phyloP scores from a whole-genome alignment of 2,113 vertebrate genomes.

The Centropus bengalensis region DNA sequence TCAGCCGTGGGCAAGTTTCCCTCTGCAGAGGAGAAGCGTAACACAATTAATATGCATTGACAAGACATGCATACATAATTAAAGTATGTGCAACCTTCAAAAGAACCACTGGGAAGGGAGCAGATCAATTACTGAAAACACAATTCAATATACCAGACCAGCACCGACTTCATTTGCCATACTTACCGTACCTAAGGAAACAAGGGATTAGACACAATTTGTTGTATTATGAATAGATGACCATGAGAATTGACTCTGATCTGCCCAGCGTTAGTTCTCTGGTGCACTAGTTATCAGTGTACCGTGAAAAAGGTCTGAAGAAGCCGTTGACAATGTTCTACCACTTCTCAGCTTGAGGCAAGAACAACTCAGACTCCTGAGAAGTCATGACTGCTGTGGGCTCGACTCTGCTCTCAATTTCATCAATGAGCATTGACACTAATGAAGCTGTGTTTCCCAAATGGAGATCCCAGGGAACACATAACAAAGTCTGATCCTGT shows the following conservation, averaged over 20 bases:
- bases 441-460: background rate
- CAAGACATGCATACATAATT: slow-evolving; percentile 71
- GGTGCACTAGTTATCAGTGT: background rate
- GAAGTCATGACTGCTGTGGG: background rate
- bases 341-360: background rate
- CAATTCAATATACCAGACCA: background rate
- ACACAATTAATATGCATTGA: slow-evolving; percentile 75
- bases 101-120: slow-evolving; percentile 32
- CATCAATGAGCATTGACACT: background rate
- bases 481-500: background rate
- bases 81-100: slow-evolving; percentile 72
- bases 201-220: background rate
- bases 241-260: background rate
- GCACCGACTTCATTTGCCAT: background rate
- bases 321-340: background rate
- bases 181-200: slow-evolving; percentile 19
- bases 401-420: slow-evolving; percentile 35
- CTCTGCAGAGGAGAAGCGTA: slow-evolving; percentile 74
- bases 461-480: background rate
- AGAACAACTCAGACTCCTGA: background rate
- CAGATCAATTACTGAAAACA: slow-evolving; percentile 17
- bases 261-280: background rate
- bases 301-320: background rate
- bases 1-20: slow-evolving; percentile 44
- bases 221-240: background rate